A percentile compares a stretch with the other conserved stretches of the same genome.
These are phyloP conservation scores for Cossypha dichroa DNA, from an alignment of 2,797 vertebrate genomes.

Conservation along the genomic window DNA sequence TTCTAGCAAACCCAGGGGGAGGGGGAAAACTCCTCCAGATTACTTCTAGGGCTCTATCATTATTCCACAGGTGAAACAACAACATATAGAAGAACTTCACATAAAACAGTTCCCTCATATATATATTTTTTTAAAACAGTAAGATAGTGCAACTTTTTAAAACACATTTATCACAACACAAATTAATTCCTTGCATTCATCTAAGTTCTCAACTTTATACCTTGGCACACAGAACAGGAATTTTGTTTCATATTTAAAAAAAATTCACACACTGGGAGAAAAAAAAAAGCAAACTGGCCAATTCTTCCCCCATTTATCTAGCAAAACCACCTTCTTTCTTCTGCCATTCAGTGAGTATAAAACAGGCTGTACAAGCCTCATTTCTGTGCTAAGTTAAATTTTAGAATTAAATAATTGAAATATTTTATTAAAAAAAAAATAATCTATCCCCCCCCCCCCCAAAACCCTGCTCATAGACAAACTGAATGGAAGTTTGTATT, in stretches of 20 bases:
- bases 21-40: slow-evolving; percentile 77
- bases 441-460: slow-evolving; percentile 39
- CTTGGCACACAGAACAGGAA: slow-evolving; percentile 94
- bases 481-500: slow-evolving; percentile 70
- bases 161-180: slow-evolving; percentile 81
- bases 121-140: slow-evolving; percentile 73
- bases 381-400: slow-evolving; percentile 75
- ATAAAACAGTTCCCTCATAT: slow-evolving; percentile 81
- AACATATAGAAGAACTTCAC: slow-evolving; percentile 78
- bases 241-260: slow-evolving; percentile 74
- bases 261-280: slow-evolving; percentile 69
- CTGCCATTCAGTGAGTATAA: slow-evolving; percentile 67
- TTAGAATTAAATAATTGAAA: slow-evolving; percentile 81
- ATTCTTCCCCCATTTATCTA: slow-evolving; percentile 66
- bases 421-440: slow-evolving; percentile 74
- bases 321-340: slow-evolving; percentile 66
- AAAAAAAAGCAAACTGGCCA: slow-evolving; percentile 75
- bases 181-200: slow-evolving; percentile 80
- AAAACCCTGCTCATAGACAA: slow-evolving; percentile 71
- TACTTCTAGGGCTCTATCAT: slow-evolving; percentile 76
- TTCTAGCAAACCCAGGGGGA: slow-evolving; percentile 68
- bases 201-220: slow-evolving; percentile 81
- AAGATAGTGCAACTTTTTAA: slow-evolving; percentile 93
- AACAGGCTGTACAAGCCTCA: slow-evolving; percentile 60
- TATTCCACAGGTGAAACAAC: slow-evolving; percentile 80